These are phyloP conservation scores for Astatoreochromis straeleni DNA, from an alignment of 2,113 vertebrate species.

Conservation along the genomic window DNA sequence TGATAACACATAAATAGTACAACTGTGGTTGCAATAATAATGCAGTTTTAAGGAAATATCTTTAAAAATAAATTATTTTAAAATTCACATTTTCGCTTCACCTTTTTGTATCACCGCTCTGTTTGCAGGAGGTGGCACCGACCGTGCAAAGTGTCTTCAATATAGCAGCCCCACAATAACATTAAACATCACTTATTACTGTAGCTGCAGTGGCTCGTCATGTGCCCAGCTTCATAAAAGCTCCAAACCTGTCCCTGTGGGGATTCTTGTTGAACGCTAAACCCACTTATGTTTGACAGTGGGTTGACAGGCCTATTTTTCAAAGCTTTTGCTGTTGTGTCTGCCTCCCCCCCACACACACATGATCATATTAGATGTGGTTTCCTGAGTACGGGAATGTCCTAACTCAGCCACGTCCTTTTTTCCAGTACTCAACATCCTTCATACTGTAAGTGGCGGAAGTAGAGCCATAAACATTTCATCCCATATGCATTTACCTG, in stretches of 20 bases:
- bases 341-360: not conserved
- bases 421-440: slow-evolving; percentile 53
- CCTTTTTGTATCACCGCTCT: not conserved
- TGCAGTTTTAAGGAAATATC: not conserved
- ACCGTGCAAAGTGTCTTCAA: not conserved
- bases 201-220: not conserved
- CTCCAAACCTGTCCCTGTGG: slow-evolving; percentile 29
- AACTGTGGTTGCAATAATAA: not conserved
- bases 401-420: slow-evolving; percentile 41
- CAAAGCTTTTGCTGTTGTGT: slow-evolving; percentile 31
- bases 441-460: slow-evolving; percentile 62
- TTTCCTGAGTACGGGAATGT: slow-evolving; percentile 68
- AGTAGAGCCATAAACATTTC: slow-evolving; percentile 61
- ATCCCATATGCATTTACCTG: slow-evolving; percentile 30
- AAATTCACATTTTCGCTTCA: not conserved
- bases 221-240: not conserved
- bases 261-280: slow-evolving; percentile 41
- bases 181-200: slow-evolving; percentile 45
- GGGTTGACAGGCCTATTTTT: slow-evolving; percentile 35
- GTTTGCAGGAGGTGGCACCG: not conserved
- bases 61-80: not conserved
- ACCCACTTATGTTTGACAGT: slow-evolving; percentile 50
- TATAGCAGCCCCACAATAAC: slow-evolving; percentile 1
- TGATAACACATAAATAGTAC: not conserved
- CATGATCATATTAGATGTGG: slow-evolving; percentile 59